Percentiles rank a stretch among this genome's conserved stretches.
Conservation (phyloP, 2,888 invertebrate genomes). For the Nezara viridula region DNA sequence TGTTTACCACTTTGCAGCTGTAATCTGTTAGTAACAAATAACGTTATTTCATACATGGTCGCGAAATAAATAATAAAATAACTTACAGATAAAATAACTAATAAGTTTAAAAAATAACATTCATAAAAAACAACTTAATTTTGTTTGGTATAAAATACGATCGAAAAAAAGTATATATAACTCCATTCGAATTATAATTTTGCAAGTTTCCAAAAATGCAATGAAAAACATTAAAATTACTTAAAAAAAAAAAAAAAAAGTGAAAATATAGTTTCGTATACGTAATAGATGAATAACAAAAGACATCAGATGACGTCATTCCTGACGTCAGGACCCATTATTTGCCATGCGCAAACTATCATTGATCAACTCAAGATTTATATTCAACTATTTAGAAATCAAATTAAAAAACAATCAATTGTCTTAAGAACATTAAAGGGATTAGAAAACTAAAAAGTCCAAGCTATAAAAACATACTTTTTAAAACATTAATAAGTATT, state of each 20-base stretch:
- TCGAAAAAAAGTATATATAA: too few relatives aligned
- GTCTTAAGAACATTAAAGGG: background rate
- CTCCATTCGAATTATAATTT: too few relatives aligned
- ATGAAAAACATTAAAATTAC: background rate
- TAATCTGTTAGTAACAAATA: background rate
- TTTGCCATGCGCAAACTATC: slow-evolving; percentile 57
- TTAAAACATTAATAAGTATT: background rate
- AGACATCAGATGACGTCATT: slow-evolving; percentile 53
- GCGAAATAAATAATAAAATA: background rate
- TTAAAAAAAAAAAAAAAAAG: background rate
- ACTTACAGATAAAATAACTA: background rate
- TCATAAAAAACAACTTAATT: background rate
- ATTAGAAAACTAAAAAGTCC: background rate
- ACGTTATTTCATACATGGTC: background rate
- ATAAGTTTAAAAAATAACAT: background rate
- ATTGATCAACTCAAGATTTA: slow-evolving; percentile 46
- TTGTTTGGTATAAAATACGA: too few relatives aligned
- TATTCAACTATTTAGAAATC: background rate
- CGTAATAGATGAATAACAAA: background rate
- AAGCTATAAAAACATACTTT: background rate
- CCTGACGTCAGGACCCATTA: slow-evolving; percentile 56
- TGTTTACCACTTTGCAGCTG: background rate
- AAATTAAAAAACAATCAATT: background rate
- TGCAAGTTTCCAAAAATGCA: too few relatives aligned
- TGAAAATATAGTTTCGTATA: background rate